Evolutionary conservation across 1,140 invertebrate species (phyloP), one percentile per base, ranked within the genome.

Genomic region (Hormaphis cornu): DNA sequence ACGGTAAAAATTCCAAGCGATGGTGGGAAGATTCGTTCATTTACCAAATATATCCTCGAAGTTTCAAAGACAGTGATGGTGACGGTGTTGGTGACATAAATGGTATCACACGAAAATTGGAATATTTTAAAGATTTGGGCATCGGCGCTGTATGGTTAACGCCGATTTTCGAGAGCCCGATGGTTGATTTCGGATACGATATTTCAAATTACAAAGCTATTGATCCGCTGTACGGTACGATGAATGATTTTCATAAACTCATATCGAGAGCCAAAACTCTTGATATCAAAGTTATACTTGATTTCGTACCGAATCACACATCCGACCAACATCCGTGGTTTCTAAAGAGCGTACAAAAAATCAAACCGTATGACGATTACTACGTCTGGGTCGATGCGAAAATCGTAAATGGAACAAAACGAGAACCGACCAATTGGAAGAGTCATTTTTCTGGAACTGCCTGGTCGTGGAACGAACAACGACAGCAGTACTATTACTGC

Each of bases 231-330:
- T 73, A 91, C 16, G 89, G 90, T 2, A 81, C 79, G 3, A 73
- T 84, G 28, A 78, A 82, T 52, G 87, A 91, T 76, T 85, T 91
- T 46, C 12, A 46, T 46, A n/a, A 82, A 78, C 82, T 42, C 82
- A 83, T 30, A 70, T 78, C 0, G n/a, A n/a, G n/a, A n/a, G n/a
- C n/a, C n/a, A n/a, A n/a, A n/a, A n/a, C n/a, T n/a, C n/a, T n/a
- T n/a, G 89, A 83, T 71, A 82, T 93, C 44, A 89, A 87, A 77
- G 76, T 94, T 3, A 80, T 94, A n/a, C 75, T 94, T 76, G 92
- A 95, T 76, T 86, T 93, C 74, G 86, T 93, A 22, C 90, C 90
- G 4, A 93, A 94, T 79, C 89, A 93, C 75, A 86, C 88, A 0
- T 89, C 88, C 72, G 83, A 89, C 74, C 75, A 88, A 71, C 87